These are phyloP conservation scores for Phoebastria nigripes DNA, from an alignment of 2,797 vertebrate species.

Conservation along the genomic window DNA sequence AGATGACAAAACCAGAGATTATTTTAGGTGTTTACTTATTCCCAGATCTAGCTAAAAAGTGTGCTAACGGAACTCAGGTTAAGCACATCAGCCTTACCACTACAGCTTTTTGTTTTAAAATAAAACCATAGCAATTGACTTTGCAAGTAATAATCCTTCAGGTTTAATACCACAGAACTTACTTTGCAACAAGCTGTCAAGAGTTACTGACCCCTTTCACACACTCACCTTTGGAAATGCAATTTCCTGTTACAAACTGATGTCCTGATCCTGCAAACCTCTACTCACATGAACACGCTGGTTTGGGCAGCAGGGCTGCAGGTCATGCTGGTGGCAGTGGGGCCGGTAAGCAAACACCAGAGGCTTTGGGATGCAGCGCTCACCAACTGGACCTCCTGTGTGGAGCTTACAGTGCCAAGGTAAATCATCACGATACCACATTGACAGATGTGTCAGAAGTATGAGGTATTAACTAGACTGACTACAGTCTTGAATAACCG, in stretches of 20 bases:
- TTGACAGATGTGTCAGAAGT: not conserved
- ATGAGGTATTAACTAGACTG: not conserved
- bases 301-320: not conserved
- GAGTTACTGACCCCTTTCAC: not conserved
- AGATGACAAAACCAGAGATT: slow-evolving; percentile 45
- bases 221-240: not conserved
- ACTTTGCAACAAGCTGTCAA: not conserved
- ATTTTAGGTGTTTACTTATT: slow-evolving; percentile 35
- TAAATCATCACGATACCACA: not conserved
- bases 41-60: not conserved
- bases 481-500: not conserved
- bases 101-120: not conserved
- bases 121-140: not conserved
- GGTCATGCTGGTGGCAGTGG: accelerated
- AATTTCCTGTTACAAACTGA: not conserved
- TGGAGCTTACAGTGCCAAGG: not conserved
- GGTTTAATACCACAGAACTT: not conserved
- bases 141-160: not conserved
- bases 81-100: not conserved
- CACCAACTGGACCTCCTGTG: not conserved
- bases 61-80: not conserved
- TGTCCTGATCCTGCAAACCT: not conserved
- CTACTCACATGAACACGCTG: accelerated
- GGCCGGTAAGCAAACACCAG: accelerated
- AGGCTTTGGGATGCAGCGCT: not conserved